Evolutionary conservation across 2,113 vertebrate species (phyloP), one percentile per base, ranked within the genome.

Genomic region (Ranitomeya imitator): DNA sequence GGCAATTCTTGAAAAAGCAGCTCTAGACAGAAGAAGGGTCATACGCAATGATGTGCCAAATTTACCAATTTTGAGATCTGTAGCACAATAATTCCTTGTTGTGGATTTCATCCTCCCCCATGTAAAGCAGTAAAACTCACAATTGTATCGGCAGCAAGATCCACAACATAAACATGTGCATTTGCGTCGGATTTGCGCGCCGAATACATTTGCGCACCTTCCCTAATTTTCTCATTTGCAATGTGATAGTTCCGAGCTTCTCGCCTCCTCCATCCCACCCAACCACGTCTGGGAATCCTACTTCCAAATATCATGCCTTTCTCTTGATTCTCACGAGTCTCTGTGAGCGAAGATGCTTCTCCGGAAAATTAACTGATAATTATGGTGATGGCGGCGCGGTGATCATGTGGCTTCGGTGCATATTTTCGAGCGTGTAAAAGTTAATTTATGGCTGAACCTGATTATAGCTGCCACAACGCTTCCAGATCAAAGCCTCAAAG

Each of bases 401-500:
- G 73, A 12, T 76, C 82, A 16, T 7, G 59, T 69, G 65, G 69
- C 65, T 61, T 6, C 11, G 45, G 37, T 9, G 16, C 26, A 82
- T 15, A 16, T 59, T 26, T 61, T 12, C 8, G 7, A 23, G 60
- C 59, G 10, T 45, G 31, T 23, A 54, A 51, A 69, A 21, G 45
- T 19, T 83, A 69, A 84, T 83, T 83, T 54, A 54, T 55, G 21
- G 37, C 45, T 26, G 45, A 65, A 71, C 82, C 63, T 84, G 37
- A 83, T 52, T 69, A n/a, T 15, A n/a, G 19, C 59, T 54, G 61
- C 45, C 63, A 51, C 65, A 52, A 55, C n/a, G 3, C 63, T 84
- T 15, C 13, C 51, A 16, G 63, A 69, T 81, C 55, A 81, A 74
- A 74, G 71, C 71, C 71, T 74, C 71, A 18, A 61, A 81, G 79